phyloP scores from a whole-genome alignment of 2,113 vertebrate species.

The Lepus americanus region DNA sequence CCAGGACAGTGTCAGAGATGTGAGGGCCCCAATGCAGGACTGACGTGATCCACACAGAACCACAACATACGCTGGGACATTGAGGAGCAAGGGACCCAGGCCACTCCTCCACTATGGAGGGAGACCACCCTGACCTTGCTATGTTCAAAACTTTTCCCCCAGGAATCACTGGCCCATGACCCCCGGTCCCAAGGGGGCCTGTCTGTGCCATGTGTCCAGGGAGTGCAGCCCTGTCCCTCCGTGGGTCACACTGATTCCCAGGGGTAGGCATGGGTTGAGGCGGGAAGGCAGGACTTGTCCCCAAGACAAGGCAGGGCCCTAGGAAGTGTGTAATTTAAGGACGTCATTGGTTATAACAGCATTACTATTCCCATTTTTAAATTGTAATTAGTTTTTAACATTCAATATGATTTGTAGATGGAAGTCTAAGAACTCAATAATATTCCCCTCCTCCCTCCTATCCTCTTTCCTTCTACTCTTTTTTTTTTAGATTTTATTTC shows the following conservation, averaged over 20 bases:
- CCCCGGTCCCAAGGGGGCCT: no score
- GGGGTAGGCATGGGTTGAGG: not conserved
- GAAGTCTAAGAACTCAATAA: no score
- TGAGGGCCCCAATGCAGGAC: not conserved
- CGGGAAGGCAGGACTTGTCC: slow-evolving; percentile 70
- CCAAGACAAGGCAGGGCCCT: slow-evolving; percentile 74
- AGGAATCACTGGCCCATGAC: not conserved
- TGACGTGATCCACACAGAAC: not conserved
- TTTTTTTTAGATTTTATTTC: no score
- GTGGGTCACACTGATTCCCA: not conserved
- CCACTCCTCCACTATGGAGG: not conserved
- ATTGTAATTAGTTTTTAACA: no score
- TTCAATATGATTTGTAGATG: no score
- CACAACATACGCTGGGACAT: slow-evolving; percentile 50
- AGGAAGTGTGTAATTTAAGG: slow-evolving; percentile 88
- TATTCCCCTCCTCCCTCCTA: no score
- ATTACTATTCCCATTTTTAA: slow-evolving; percentile 70
- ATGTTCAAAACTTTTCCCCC: not conserved
- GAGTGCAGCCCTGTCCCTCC: not conserved
- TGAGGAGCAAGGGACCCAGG: not conserved
- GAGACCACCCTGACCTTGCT: not conserved
- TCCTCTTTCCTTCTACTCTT: no score
- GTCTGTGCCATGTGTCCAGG: no score
- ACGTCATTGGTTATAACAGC: slow-evolving; percentile 85
- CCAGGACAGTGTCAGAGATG: no score